Conservation (phyloP, 2,888 invertebrate genomes). For the Neria commutata region DNA sequence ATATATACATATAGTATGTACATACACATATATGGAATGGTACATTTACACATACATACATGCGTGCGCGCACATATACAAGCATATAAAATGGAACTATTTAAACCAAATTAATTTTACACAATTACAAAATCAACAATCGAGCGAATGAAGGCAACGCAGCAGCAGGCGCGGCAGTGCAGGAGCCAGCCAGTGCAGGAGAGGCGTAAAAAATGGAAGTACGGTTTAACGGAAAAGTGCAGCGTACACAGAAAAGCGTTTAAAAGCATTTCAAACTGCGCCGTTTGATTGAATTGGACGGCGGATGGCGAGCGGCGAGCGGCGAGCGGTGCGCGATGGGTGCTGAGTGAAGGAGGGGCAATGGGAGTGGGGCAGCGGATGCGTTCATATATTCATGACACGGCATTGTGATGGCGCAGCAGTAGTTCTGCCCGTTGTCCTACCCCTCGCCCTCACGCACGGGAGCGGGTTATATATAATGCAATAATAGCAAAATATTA, state of each 20-base stretch:
- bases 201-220: not conserved
- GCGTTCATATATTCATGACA: too few species aligned
- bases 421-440: too few species aligned
- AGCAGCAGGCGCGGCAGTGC: too few species aligned
- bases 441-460: not conserved
- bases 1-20: constrained; percentile 15
- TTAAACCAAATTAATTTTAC: constrained; percentile 42
- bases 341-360: not conserved
- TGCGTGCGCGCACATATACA: constrained; percentile 21
- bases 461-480: too few species aligned
- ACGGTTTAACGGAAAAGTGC: constrained; percentile 31
- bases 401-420: too few species aligned
- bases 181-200: too few species aligned
- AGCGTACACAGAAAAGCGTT: constrained; percentile 36
- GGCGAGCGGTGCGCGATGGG: not conserved
- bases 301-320: not conserved
- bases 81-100: constrained; percentile 30
- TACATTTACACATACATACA: constrained; percentile 10
- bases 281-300: constrained; percentile 12
- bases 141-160: constrained; percentile 36
- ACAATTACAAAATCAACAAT: constrained; percentile 33
- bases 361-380: too few species aligned
- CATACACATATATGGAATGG: constrained; percentile 14
- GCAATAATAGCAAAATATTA: constrained; percentile 50
- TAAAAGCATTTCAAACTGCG: constrained; percentile 28